Percentiles rank a stretch among this genome's conserved stretches.
Evolutionary conservation across 2,113 vertebrate species (phyloP).

Genomic region (Leucosticte australis): DNA sequence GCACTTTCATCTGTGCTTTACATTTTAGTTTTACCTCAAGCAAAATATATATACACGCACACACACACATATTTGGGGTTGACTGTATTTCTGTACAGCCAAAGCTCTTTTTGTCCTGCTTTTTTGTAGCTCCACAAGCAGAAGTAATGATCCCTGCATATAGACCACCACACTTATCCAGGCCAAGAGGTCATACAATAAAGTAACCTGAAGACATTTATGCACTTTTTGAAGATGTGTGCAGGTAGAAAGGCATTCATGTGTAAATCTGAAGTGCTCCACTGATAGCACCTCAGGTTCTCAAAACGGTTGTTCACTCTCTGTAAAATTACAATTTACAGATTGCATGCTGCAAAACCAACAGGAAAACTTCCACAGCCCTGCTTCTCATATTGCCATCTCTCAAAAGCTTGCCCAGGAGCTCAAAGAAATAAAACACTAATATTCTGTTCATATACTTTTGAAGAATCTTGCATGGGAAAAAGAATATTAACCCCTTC

Average conservation of each 20-base stretch:
- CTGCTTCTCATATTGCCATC: neutral
- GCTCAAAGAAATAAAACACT: neutral
- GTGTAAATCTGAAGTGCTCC: neutral
- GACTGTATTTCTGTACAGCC: neutral
- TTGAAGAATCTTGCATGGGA: neutral
- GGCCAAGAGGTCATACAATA: neutral
- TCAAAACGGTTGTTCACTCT: neutral
- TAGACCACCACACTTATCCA: neutral
- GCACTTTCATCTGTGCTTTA: neutral
- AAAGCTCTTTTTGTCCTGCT: neutral
- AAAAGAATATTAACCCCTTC: neutral
- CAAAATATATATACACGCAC: fast-evolving
- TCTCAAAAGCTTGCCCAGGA: neutral
- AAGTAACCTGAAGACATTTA: neutral
- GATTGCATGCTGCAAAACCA: neutral
- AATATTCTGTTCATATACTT: neutral
- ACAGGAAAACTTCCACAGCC: neutral
- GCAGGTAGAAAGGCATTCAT: neutral
- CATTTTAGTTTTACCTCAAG: neutral
- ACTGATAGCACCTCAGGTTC: neutral
- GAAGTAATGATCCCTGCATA: neutral
- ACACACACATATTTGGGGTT: neutral
- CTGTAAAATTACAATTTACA: neutral
- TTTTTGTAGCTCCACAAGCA: neutral
- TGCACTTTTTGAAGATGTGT: neutral